Evolutionary conservation across 2,113 vertebrate genomes (phyloP), one percentile per base, ranked within the genome.

Genomic region (Callaeas wilsoni): DNA sequence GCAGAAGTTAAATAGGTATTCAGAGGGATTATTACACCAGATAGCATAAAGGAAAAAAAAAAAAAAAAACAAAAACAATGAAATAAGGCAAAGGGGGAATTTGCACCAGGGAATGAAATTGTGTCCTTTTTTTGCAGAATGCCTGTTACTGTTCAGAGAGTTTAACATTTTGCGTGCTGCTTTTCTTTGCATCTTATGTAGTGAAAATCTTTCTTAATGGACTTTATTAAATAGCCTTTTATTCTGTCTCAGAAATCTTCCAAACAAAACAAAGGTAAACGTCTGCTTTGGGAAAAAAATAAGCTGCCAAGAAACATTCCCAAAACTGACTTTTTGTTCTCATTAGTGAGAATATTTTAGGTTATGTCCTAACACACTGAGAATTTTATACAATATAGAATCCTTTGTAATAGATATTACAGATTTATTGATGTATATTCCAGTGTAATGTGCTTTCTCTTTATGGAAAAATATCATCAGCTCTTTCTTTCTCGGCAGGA

Each of bases 341-440:
- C 4, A 39, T 59, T 46, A 30, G 6, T 68, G 25, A 60, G 13
- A 60, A 13, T 46, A 41, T 41, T 82, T 68, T 29, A 41, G 20
- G 6, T 35, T 46, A 32, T 41, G 5, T 32, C 8, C 4, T 53
- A 46, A n/a, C 5, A 75, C 7, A 53, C 47, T 53, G 75, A 87
- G 9, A 67, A 76, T 94, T 96, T 84, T 95, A 55, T 70, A 68
- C 12, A 50, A 69, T 75, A 74, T 15, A 86, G 5, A 69, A 50
- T 62, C 2, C 11, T 89, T 96, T 71, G 79, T 60, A 95, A 91
- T 80, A 90, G 75, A 73, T 33, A 47, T 84, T 91, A 85, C 90
- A 62, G 18, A 39, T 95, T 95, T 95, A 79, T 65, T 96, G 70
- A 84, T 42, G 91, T 37, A 46, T 44, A 84, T 91, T 89, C 55